Conservation (phyloP, 2,888 invertebrate species). For the Chaetoderma sp. region DNA sequence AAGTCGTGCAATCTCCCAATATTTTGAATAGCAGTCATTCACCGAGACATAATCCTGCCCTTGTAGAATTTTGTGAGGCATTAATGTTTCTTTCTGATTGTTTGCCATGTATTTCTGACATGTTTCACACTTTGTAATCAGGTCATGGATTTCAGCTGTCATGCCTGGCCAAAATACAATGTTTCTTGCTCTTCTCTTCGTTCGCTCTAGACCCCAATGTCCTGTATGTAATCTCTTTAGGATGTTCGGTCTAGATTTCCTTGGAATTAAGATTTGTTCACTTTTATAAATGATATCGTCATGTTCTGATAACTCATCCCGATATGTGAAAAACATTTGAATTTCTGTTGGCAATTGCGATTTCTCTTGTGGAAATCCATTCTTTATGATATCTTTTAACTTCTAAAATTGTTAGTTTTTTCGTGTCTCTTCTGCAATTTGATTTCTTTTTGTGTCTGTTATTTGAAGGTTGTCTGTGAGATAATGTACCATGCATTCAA, state of each 20-base stretch:
- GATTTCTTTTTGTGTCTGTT: neutral
- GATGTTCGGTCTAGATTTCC: slow-evolving; percentile 9
- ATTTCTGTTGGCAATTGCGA: slow-evolving; percentile 11
- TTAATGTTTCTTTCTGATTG: slow-evolving; percentile 13
- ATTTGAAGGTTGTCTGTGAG: too few species aligned
- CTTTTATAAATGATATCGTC: slow-evolving; percentile 31
- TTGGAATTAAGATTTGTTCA: slow-evolving; percentile 20
- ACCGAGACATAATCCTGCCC: slow-evolving; percentile 17
- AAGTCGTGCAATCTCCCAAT: neutral
- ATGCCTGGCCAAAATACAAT: slow-evolving; percentile 28
- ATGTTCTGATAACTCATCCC: slow-evolving; percentile 24
- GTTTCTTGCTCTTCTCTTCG: slow-evolving; percentile 19
- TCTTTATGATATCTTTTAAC: slow-evolving; percentile 14
- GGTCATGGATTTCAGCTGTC: slow-evolving; percentile 23
- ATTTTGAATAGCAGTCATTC: slow-evolving; percentile 18
- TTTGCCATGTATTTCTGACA: slow-evolving; percentile 15
- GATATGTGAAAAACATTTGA: slow-evolving; percentile 16
- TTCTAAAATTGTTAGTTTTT: slow-evolving; percentile 14
- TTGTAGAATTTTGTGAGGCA: slow-evolving; percentile 12
- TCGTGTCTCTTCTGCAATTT: slow-evolving; percentile 1
- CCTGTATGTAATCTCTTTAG: slow-evolving; percentile 19
- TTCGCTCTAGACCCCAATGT: slow-evolving; percentile 23
- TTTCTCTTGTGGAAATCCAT: slow-evolving; percentile 17
- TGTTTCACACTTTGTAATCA: neutral
- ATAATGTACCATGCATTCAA: too few species aligned